Evolutionary conservation across 2,113 vertebrate species (phyloP), one percentile per base, ranked within the genome.

Genomic region (Oxygymnocypris stewartii): DNA sequence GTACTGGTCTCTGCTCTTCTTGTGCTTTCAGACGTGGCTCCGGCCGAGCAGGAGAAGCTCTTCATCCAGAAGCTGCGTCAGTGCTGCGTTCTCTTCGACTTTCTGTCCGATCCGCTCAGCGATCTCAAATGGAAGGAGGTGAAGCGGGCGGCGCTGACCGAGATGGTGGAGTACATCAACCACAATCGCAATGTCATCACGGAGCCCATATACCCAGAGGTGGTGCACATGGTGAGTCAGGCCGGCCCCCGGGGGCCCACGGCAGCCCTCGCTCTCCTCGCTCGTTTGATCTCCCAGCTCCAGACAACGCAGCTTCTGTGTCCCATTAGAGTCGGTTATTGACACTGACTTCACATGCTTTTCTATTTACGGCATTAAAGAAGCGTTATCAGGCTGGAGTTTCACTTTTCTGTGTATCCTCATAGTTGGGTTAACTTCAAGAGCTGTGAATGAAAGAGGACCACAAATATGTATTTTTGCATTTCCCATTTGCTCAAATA

Each of bases 121-220:
- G 98, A 99, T 94, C 96, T 99, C 16, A 99, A 99, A 96, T 99
- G 98, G 98, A 99, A 99, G 95, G 98, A 99, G 91, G 98, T 99
- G 88, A 99, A 99, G 89, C 94, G 98, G 73, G 97, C 97, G 80
- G 98, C 97, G 83, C 91, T 99, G 86, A 99, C 97, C 93, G 97
- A 99, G 86, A 99, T 99, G 98, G 97, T 99, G 90, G 98, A 99
- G 91, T 98, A 98, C 87, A 97, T 99, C 94, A 99, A 97, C 87
- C 98, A 99, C 90, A 99, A 97, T 90, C 96, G 97, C 89, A 97
- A 96, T 76, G 97, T 98, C 94, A 97, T 99, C 95, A 99, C 98
- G 8, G 98, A 99, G 88, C 97, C 98, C 76, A 96, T 99, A 90
- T 99, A 99, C 89, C 98, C 98, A 0, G 98, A 99, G 93, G 97